Conservation (phyloP, 2,113 vertebrate genomes). For the Xenopus borealis region DNA sequence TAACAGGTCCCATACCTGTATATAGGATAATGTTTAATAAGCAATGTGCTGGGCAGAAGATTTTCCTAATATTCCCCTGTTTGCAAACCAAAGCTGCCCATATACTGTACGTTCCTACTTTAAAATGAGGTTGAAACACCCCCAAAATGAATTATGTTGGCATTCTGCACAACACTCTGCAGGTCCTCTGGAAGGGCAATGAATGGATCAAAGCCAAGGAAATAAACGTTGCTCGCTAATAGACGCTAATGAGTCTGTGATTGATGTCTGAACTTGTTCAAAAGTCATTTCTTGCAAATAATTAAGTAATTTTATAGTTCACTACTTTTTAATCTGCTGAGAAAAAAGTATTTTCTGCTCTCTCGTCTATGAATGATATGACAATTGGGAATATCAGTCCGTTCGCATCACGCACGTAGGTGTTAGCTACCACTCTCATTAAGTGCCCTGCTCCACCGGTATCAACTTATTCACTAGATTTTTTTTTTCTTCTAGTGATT, state of each 20-base stretch:
- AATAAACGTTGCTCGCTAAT: conserved; percentile 33
- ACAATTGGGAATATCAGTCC: not conserved
- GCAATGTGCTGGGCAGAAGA: too few relatives aligned
- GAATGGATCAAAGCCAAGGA: conserved; percentile 28
- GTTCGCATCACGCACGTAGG: not conserved
- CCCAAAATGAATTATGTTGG: not conserved
- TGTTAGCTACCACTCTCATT: not conserved
- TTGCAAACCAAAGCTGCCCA: too few relatives aligned
- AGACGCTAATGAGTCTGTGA: conserved; percentile 41
- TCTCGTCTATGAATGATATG: conserved; percentile 23
- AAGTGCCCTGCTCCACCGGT: not conserved
- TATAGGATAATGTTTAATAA: too few relatives aligned
- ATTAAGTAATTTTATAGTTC: conserved; percentile 46
- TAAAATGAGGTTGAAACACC: not conserved
- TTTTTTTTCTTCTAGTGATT: not conserved
- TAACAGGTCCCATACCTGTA: too few relatives aligned
- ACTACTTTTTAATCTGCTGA: conserved; percentile 42
- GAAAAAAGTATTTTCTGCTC: conserved; percentile 15
- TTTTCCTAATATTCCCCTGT: too few relatives aligned
- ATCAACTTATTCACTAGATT: not conserved
- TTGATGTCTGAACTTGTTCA: conserved; percentile 44
- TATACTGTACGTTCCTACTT: too few relatives aligned
- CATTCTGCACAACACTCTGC: not conserved
- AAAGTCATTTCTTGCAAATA: conserved; percentile 45
- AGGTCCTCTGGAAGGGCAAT: conserved; percentile 15